Conservation (phyloP, 2,113 vertebrate species). For the Ceyx melanurus region DNA sequence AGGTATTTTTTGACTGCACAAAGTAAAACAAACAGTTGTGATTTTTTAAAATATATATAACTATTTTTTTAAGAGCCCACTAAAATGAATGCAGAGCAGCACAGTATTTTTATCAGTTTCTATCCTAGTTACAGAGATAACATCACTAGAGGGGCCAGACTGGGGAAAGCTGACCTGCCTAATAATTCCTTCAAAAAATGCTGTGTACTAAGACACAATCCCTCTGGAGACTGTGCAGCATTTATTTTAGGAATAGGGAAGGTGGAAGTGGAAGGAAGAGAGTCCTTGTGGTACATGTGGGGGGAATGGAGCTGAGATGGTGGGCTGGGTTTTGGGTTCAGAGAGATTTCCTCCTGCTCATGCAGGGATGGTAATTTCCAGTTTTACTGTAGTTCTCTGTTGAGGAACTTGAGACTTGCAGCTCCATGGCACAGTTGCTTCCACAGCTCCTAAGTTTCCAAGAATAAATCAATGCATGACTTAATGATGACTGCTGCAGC, state of each 20-base stretch:
- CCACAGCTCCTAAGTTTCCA: constrained; percentile 44
- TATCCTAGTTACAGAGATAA: neutral
- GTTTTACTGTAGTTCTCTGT: neutral
- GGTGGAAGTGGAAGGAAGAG: neutral
- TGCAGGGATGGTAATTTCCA: neutral
- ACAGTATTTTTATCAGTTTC: neutral
- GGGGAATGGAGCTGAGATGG: neutral
- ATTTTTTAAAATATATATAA: neutral
- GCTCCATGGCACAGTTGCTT: neutral
- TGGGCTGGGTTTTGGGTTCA: accelerated
- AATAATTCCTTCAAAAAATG: neutral
- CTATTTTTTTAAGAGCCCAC: neutral
- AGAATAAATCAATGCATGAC: constrained; percentile 64
- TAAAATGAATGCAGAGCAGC: neutral
- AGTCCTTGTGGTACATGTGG: neutral
- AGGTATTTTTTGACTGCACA: neutral
- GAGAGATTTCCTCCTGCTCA: neutral
- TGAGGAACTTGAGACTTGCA: neutral
- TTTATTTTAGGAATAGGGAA: neutral
- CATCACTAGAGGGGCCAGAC: constrained; percentile 5
- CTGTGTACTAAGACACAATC: neutral
- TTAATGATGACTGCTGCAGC: constrained; percentile 37
- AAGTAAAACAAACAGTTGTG: neutral
- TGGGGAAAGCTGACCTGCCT: neutral
- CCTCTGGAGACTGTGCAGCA: neutral